A percentile compares a stretch with the other conserved stretches of the same genome.
These are phyloP conservation scores for Pachydiplax longipennis DNA, from an alignment of 2,888 invertebrate genomes.

Conservation along the genomic window DNA sequence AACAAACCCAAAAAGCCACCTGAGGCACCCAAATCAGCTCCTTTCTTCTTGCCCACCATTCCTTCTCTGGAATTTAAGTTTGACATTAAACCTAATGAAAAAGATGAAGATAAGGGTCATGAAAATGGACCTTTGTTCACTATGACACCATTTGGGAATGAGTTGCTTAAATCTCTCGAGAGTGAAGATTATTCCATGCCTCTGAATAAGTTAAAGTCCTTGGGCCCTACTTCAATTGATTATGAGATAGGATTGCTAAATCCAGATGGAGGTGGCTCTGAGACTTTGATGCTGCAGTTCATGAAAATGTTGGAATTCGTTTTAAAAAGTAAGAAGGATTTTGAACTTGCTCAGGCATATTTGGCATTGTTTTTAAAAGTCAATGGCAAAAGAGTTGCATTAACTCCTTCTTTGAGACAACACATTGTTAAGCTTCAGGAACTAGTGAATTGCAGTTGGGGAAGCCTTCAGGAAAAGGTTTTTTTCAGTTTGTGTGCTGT, in stretches of 20 bases:
- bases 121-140: constrained; percentile 64
- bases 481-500: constrained; percentile 79
- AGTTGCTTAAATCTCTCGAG: constrained; percentile 64
- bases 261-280: constrained; percentile 75
- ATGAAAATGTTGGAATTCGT: constrained; percentile 74
- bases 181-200: constrained; percentile 65
- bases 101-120: constrained; percentile 57
- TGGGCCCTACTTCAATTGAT: constrained; percentile 87
- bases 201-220: constrained; percentile 70
- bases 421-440: constrained; percentile 67
- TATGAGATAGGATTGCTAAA: constrained; percentile 83
- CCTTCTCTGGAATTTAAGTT: constrained; percentile 84
- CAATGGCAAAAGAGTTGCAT: constrained; percentile 70
- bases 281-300: constrained; percentile 78
- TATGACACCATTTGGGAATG: constrained; percentile 73
- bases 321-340: constrained; percentile 79
- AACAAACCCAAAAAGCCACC: constrained; percentile 90
- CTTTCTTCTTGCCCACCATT: constrained; percentile 94
- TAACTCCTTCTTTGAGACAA: constrained; percentile 64
- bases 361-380: constrained; percentile 86
- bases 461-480: constrained; percentile 71
- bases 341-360: constrained; percentile 91
- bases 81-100: constrained; percentile 66
- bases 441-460: constrained; percentile 70
- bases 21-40: constrained; percentile 85